phyloP scores from a whole-genome alignment of 1,140 invertebrate species.

The Caligus rogercresseyi region DNA sequence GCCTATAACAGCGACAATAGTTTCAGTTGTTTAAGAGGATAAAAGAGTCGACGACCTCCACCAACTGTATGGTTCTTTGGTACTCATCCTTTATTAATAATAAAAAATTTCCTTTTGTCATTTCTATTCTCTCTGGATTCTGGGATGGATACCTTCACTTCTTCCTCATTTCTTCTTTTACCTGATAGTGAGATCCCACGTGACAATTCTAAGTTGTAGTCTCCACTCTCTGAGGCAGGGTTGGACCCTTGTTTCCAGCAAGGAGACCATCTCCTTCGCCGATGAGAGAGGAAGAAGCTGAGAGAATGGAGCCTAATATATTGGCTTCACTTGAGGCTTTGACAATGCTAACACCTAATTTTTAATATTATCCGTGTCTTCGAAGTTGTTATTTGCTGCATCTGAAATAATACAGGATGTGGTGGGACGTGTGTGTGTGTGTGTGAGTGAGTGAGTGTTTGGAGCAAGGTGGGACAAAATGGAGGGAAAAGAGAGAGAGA shows the following conservation, averaged over 20 bases:
- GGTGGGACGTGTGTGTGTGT: conserved; percentile 2
- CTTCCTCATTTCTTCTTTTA: too few species aligned
- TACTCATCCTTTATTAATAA: too few species aligned
- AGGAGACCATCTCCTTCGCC: not conserved
- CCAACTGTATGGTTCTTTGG: too few species aligned
- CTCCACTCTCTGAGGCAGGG: not conserved
- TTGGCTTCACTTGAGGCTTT: not conserved
- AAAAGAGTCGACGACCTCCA: too few species aligned
- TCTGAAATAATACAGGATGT: not conserved
- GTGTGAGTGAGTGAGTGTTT: conserved; percentile 15
- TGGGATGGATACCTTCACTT: too few species aligned
- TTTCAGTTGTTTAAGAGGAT: too few species aligned
- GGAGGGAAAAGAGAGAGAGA: conserved; percentile 13
- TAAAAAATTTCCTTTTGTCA: too few species aligned
- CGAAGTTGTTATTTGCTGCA: not conserved
- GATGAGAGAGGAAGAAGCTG: not conserved
- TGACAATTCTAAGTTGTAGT: not conserved
- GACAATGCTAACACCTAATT: not conserved
- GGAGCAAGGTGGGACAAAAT: conserved; percentile 9
- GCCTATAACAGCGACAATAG: too few species aligned
- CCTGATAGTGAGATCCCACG: not conserved
- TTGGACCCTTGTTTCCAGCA: not conserved
- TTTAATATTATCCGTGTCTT: not conserved
- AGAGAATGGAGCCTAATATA: not conserved
- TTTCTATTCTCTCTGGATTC: too few species aligned